Evolutionary conservation across 2,113 vertebrate species (phyloP).

Genomic region (Cyprinus carpio): DNA sequence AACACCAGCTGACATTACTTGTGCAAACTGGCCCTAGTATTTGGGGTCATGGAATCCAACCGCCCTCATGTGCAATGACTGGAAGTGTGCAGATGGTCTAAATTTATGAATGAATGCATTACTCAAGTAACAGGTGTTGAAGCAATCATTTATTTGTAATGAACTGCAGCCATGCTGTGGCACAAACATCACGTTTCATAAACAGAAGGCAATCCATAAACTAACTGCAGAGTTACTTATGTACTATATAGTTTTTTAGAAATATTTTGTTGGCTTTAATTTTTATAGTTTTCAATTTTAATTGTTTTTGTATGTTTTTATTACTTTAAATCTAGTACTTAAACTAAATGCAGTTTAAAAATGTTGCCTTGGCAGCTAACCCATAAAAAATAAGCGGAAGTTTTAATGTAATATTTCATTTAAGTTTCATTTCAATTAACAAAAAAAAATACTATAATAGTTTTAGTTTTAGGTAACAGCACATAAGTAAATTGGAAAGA

Average conservation of each 20-base stretch:
- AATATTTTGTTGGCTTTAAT: not conserved
- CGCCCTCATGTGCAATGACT: not conserved
- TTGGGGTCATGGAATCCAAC: not conserved
- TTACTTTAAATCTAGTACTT: not conserved
- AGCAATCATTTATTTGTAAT: not conserved
- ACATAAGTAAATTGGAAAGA: not conserved
- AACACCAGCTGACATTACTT: not conserved
- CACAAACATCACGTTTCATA: not conserved
- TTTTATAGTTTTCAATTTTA: not conserved
- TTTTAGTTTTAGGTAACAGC: not conserved
- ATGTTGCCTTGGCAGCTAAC: too few species aligned
- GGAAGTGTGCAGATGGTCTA: not conserved
- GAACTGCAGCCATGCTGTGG: too few species aligned
- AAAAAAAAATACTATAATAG: not conserved
- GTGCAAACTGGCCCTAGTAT: not conserved
- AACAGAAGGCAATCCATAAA: not conserved
- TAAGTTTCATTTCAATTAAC: not conserved
- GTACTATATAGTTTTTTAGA: not conserved
- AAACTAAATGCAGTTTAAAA: too few species aligned
- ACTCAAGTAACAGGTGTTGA: not conserved
- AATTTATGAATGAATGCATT: not conserved
- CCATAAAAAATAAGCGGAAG: not conserved
- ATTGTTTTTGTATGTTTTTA: too few species aligned
- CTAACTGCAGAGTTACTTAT: not conserved
- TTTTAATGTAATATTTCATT: not conserved